Base-by-base conservation (phyloP, 1,140 invertebrate genomes). In the Mycetomoellerius zeteki region DNA sequence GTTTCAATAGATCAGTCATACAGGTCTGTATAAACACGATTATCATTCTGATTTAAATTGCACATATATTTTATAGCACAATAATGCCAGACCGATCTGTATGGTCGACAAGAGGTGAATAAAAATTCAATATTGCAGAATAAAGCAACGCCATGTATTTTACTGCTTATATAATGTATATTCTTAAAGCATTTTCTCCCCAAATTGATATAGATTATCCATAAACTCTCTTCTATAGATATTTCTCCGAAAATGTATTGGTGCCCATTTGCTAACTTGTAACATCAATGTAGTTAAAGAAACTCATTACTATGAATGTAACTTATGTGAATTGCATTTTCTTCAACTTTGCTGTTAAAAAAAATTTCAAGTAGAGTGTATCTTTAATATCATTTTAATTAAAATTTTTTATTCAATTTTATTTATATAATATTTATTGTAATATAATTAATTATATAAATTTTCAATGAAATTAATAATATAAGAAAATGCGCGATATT, bases 51-150 rank as follows among this genome's bases (percentile, higher is more conserved):
- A 95, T 95, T 95, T 94, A 94, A 92, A 90, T 86, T 56, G 65
- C 87, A 71, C 92, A 92, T 93, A 89, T 90, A 94, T 94, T 94
- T 93, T 92, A 93, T 92, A 94, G 81, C 85, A 89, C 64, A 60
- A 65, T 71, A 58, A 77, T 80, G 65, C 71, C 69, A 69, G 54
- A 78, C 71, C 43, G 64, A n/a, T 81, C 33, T 86, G 73, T 86
- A 84, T 88, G 73, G 76, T 73, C 88, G 92, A 93, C 90, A 91
- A 77, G 86, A 89, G 88, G 85, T 58, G 86, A 85, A 94, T 94
- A 94, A 94, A 94, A 95, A 94, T 95, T 93, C 92, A 94, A 91
- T 86, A 92, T 81, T 87, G 37, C 67, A 80, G 89, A 88, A 94
- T 92, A 94, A 94, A 93, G 67, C 60, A 75, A 24, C 60, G 24